Base-by-base conservation (phyloP, 2,797 vertebrate genomes). In the Cryptoprocta ferox region DNA sequence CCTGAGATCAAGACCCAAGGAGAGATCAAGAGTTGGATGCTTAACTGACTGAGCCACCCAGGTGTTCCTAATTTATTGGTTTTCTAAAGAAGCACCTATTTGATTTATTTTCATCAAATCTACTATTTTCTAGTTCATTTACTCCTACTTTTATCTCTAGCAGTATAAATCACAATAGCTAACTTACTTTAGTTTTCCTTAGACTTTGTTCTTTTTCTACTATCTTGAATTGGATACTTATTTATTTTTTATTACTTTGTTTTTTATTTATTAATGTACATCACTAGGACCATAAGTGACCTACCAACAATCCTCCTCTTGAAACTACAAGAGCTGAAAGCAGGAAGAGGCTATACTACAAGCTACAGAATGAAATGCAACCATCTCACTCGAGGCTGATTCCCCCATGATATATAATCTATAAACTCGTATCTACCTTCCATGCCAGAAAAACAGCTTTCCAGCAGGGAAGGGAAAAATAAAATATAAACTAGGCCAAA, bases 131-230 rank as follows among this genome's bases (percentile, higher is more conserved):
- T 79, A 37, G 73, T 28, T 84, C n/a, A 70, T 48, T 80, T 75
- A 89, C 18, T 76, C 48, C 28, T 56, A 78, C 21, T 93, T 92
- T 92, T 82, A 73, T 26, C 35, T 87, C 63, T 45, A 73, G 11
- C 48, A 70, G 12, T 82, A 89, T 68, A 89, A 70, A 32, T 59
- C 39, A 75, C 53, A 26, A 61, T 32, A 30, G 13, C 4, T 37
- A 92, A 75, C 21, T 84, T 92, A 90, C 35, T 92, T 73, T 68
- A 13, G 39, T 73, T 63, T 76, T 42, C 37, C 37, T 82, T 82
- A 87, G 28, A 71, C 5, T 96, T 37, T 82, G 66, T 39, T 63
- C n/a, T 95, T 88, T n/a, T 82, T 88, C 88, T 94, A 78, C 14
- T 79, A 66, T 30, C 45, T 30, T 66, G 19, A 90, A 48, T 70